These are phyloP conservation scores for Cactoblastis cactorum DNA, from an alignment of 2,888 invertebrate genomes.

Conservation along the genomic window DNA sequence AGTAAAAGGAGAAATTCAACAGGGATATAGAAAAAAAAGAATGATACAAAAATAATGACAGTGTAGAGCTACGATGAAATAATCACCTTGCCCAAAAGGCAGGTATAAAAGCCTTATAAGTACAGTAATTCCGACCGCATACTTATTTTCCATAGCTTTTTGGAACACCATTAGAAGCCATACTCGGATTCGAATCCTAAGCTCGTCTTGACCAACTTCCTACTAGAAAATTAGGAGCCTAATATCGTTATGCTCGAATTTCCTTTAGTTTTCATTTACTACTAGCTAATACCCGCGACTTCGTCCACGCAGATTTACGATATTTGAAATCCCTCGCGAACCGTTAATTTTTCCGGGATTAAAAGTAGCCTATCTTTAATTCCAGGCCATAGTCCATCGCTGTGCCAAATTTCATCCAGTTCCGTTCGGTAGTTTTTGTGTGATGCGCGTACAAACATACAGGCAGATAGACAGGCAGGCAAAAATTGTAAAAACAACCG, in stretches of 20 bases:
- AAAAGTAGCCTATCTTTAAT: no score
- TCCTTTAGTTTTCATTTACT: constrained; percentile 6
- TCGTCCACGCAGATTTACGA: neutral
- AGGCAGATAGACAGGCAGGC: no score
- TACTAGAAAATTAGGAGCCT: constrained; percentile 13
- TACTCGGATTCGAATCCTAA: constrained; percentile 17
- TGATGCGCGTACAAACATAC: no score
- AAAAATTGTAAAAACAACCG: no score
- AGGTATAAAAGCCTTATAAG: constrained; percentile 2
- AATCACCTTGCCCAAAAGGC: neutral
- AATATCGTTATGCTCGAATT: constrained; percentile 1
- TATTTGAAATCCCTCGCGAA: neutral
- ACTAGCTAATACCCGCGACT: no score
- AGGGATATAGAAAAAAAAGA: neutral
- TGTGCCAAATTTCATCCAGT: no score
- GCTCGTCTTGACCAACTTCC: constrained; percentile 21
- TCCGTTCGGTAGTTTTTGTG: no score
- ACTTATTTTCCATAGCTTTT: constrained; percentile 15
- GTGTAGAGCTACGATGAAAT: neutral
- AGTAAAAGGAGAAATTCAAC: neutral
- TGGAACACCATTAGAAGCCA: constrained; percentile 21
- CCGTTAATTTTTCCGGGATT: no score
- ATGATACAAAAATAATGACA: neutral
- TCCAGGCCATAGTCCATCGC: no score
- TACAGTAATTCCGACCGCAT: neutral